Base-by-base conservation (phyloP, 2,113 vertebrate species). In the Rhombomys opimus region DNA sequence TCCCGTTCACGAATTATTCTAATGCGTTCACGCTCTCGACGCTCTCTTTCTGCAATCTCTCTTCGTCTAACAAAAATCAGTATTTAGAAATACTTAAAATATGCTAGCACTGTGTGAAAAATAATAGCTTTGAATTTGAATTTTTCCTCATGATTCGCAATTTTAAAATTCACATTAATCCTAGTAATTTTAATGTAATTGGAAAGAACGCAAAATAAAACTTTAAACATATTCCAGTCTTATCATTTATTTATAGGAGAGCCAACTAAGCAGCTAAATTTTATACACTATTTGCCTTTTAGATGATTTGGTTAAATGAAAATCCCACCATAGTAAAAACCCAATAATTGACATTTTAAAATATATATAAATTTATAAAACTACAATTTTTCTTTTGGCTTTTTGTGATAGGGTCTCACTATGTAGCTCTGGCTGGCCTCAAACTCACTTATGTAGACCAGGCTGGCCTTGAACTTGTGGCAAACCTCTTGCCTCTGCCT, bases 1-100 rank as follows among this genome's bases (percentile, higher is more conserved):
- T 99, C 99, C 2, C 99, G 99, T 97, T 99, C 99, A 0, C 99
- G 98, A 96, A 99, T 97, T 59, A 99, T 98, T 61, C 99, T 99
- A 61, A 99, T 98, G 54, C 99, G 98, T 67, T 99, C 99, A 7
- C 99, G 98, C 96, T 99, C 99, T 0, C 99, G 99, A 46, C 98
- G 98, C 96, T 99, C 99, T 85, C 98, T 98, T 94, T 99, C 99
- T 0, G 99, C 99, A 57, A 99, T 98, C 98, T 99, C 99, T 76
- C 99, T 99, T 30, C 99, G 98, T 97, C 99, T 99, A 85, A 84
- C 95, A 96, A 95, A 97, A 92, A 89, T 94, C 96, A 97, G 97
- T 89, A 95, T 96, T 95, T 96, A 95, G 95, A 97, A 80, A 98
- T 96, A 97, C 97, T 97, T 98, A 97, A 97, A 96, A 97, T 96